These are phyloP conservation scores for Nephotettix cincticeps DNA, from an alignment of 1,140 invertebrate species.

Conservation along the genomic window DNA sequence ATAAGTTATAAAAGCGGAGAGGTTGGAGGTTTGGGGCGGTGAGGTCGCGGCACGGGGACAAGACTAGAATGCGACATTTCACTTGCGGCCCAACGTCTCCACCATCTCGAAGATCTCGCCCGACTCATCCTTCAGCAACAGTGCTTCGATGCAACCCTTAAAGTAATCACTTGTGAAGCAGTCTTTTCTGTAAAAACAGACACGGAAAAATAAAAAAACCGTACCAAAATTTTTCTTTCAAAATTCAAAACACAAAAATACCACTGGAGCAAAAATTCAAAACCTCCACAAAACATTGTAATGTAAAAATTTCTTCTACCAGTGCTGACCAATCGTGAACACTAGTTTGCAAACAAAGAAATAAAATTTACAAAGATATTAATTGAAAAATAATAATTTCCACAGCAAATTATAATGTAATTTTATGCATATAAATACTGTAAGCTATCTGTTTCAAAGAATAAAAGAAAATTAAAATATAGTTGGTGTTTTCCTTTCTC, in stretches of 20 bases:
- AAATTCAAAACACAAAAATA: constrained; percentile 24
- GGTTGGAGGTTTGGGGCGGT: constrained; percentile 29
- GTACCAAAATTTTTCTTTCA: constrained; percentile 22
- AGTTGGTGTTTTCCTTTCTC: too few relatives aligned
- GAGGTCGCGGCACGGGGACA: constrained; percentile 23
- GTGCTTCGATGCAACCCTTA: constrained; percentile 59
- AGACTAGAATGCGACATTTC: constrained; percentile 37
- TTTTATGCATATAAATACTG: too few relatives aligned
- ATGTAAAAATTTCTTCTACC: too few relatives aligned
- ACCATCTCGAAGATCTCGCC: constrained; percentile 60
- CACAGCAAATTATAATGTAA: too few relatives aligned
- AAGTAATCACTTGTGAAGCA: constrained; percentile 64
- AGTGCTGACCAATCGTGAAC: too few relatives aligned
- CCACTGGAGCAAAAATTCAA: background rate
- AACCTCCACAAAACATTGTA: too few relatives aligned
- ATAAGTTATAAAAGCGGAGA: constrained; percentile 38
- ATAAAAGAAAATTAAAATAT: too few relatives aligned
- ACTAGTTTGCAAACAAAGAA: too few relatives aligned
- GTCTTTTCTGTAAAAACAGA: constrained; percentile 51
- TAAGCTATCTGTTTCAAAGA: too few relatives aligned
- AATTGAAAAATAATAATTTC: too few relatives aligned
- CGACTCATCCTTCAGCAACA: constrained; percentile 58
- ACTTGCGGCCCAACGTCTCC: constrained; percentile 53
- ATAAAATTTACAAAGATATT: too few relatives aligned
- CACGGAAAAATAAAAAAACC: constrained; percentile 13